A percentile compares a stretch with the other conserved stretches of the same genome.
Evolutionary conservation across 2,113 vertebrate species (phyloP).

Genomic region (Salvelinus fontinalis): DNA sequence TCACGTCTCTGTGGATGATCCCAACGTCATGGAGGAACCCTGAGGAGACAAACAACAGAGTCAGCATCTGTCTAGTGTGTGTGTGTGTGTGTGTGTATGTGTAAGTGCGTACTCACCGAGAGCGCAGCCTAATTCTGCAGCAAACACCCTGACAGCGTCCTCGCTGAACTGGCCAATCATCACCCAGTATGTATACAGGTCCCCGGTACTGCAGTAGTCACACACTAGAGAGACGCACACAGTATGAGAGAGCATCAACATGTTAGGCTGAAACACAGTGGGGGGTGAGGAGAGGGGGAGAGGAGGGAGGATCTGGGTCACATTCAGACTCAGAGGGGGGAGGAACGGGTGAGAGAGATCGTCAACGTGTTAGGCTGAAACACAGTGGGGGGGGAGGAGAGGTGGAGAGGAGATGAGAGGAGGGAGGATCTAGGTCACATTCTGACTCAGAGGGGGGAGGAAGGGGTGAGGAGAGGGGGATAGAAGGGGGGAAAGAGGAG

Average conservation of each 20-base stretch:
- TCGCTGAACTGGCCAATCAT: constrained; percentile 81
- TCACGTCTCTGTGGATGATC: constrained; percentile 87
- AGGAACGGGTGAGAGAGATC: background rate
- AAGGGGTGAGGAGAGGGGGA: background rate
- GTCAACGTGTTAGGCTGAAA: too few species aligned
- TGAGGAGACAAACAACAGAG: constrained; percentile 41
- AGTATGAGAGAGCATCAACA: constrained; percentile 1
- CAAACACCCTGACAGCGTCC: constrained; percentile 84
- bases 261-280: background rate
- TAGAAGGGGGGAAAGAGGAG: background rate
- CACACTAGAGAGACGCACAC: constrained; percentile 78
- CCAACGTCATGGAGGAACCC: constrained; percentile 93
- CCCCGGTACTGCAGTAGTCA: constrained; percentile 89
- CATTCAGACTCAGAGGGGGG: too few species aligned
- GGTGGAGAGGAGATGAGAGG: too few species aligned
- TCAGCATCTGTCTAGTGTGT: background rate
- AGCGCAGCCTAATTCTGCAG: constrained; percentile 87
- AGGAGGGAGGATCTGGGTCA: too few species aligned
- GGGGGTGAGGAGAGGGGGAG: background rate
- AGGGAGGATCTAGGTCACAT: constrained; percentile 1
- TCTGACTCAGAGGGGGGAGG: constrained; percentile 41
- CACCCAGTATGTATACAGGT: constrained; percentile 89
- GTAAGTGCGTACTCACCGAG: constrained; percentile 77
- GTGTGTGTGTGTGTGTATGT: background rate
- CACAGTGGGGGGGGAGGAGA: too few species aligned